These are phyloP conservation scores for Schizaphis graminum DNA, from an alignment of 2,888 invertebrate genomes.

Conservation along the genomic window DNA sequence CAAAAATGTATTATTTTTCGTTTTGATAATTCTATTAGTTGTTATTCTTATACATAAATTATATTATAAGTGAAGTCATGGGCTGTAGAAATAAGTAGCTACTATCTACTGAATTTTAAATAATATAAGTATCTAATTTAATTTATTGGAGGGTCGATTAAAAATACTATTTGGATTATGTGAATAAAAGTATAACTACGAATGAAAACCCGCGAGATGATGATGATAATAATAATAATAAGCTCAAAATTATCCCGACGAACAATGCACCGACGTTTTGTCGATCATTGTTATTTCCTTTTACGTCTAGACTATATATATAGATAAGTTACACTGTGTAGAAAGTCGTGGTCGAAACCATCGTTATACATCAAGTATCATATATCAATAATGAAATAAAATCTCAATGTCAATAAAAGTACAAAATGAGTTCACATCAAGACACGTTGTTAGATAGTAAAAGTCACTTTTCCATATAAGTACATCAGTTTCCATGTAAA, in stretches of 20 bases:
- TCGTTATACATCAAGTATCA: neutral
- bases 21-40: too few species aligned
- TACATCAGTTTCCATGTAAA: neutral
- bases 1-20: too few species aligned
- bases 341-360: neutral
- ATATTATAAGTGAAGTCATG: too few species aligned
- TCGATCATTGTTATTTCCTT: slow-evolving; percentile 33
- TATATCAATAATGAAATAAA: slow-evolving; percentile 40
- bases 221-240: neutral
- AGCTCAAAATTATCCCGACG: neutral
- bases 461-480: slow-evolving; percentile 42
- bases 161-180: neutral
- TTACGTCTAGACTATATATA: neutral
- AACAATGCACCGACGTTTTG: slow-evolving; percentile 8
- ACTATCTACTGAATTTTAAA: neutral
- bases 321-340: neutral
- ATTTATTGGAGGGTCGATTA: neutral
- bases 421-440: slow-evolving; percentile 12
- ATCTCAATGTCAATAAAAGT: slow-evolving; percentile 45
- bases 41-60: too few species aligned
- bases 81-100: too few species aligned
- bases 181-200: neutral
- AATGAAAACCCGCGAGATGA: neutral
- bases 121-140: neutral
- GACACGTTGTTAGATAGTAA: slow-evolving; percentile 14